These are phyloP conservation scores for Odocoileus hemionus DNA, from an alignment of 2,113 vertebrate genomes.

Conservation along the genomic window DNA sequence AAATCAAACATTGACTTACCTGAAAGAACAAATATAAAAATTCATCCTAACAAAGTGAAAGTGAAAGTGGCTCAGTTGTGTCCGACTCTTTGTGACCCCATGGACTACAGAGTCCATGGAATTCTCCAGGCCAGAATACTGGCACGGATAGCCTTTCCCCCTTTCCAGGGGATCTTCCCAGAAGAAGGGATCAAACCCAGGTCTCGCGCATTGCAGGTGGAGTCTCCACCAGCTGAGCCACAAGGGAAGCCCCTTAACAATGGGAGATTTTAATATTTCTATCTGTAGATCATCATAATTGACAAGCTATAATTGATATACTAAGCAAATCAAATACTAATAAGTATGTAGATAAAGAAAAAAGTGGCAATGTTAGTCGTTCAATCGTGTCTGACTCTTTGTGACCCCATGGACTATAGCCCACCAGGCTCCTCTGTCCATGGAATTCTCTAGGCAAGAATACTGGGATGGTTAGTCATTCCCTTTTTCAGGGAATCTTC, in stretches of 20 bases:
- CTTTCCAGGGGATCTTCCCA: not conserved
- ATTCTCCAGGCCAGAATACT: not conserved
- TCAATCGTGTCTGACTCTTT: rapidly evolving
- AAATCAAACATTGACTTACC: not conserved
- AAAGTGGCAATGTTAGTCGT: not conserved
- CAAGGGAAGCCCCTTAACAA: not conserved
- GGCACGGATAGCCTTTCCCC: not conserved
- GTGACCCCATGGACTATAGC: not conserved
- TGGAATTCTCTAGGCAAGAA: not conserved
- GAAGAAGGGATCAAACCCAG: not conserved
- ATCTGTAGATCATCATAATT: not conserved
- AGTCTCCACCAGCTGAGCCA: not conserved
- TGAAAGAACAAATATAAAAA: not conserved
- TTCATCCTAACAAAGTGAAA: not conserved
- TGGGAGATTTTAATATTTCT: not conserved
- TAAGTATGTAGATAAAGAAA: not conserved
- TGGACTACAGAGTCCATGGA: not conserved
- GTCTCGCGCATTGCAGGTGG: not conserved
- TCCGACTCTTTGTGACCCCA: not conserved
- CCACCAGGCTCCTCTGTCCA: not conserved
- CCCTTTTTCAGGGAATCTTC: not conserved
- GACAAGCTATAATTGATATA: not conserved
- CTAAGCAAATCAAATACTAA: not conserved
- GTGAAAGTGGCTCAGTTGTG: not conserved
- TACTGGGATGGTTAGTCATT: not conserved